A percentile compares a stretch with the other conserved stretches of the same genome.
Evolutionary conservation across 2,797 vertebrate genomes (phyloP).

Genomic region (Oryzias dopingdopingensis): DNA sequence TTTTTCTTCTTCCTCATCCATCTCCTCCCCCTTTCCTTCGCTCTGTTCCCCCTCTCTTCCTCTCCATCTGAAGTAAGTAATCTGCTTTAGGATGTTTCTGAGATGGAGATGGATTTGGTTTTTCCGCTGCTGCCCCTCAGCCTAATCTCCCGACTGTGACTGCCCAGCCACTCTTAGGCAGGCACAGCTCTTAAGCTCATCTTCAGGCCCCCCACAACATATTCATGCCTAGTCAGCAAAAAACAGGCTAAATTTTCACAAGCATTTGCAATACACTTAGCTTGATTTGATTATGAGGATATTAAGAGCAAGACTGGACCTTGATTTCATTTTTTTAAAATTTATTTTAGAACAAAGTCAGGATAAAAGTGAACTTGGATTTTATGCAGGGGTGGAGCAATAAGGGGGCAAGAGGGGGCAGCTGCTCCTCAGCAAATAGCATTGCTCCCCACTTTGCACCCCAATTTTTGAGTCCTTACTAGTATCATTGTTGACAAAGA

Average conservation of each 20-base stretch:
- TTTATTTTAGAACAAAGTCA: constrained; percentile 26
- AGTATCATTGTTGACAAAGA: no score
- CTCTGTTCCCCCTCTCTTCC: constrained; percentile 16
- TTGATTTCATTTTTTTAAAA: constrained; percentile 49
- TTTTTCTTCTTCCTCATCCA: constrained; percentile 46
- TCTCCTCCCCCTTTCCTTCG: constrained; percentile 36
- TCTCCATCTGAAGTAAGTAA: constrained; percentile 70
- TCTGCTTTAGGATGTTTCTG: constrained; percentile 78
- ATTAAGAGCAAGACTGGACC: constrained; percentile 38
- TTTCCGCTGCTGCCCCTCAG: constrained; percentile 68
- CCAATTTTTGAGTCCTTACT: no score
- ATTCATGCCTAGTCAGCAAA: constrained; percentile 68
- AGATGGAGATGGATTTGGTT: constrained; percentile 78
- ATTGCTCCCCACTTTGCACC: no score
- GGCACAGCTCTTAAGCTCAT: constrained; percentile 67
- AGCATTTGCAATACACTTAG: constrained; percentile 74
- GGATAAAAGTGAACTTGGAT: not conserved
- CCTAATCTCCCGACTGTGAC: constrained; percentile 76
- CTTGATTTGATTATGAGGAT: constrained; percentile 64
- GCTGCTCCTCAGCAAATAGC: no score
- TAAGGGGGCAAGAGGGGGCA: no score
- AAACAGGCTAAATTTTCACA: constrained; percentile 66
- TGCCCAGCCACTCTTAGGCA: constrained; percentile 52
- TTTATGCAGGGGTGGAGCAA: not conserved
- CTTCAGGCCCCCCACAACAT: constrained; percentile 55